phyloP scores from a whole-genome alignment of 2,888 invertebrate genomes.

The Gerris lacustris region DNA sequence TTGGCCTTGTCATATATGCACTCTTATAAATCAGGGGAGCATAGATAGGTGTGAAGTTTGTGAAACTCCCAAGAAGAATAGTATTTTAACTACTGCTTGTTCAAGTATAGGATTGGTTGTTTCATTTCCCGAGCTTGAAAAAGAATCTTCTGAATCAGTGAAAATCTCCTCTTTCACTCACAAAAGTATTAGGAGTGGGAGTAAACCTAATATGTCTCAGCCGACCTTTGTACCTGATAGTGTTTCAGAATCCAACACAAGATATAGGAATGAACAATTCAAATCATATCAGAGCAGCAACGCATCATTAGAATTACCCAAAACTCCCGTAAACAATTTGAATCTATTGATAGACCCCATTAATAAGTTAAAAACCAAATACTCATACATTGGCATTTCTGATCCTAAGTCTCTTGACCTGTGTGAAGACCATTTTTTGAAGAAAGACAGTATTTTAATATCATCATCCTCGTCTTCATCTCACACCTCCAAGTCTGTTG shows the following conservation, averaged over 20 bases:
- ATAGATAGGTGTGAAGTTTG: conserved; percentile 62
- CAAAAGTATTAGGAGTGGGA: not conserved
- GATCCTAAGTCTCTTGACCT: conserved; percentile 30
- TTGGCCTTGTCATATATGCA: conserved; percentile 47
- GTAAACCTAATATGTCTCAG: conserved; percentile 32
- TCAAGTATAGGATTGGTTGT: conserved; percentile 40
- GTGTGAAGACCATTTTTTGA: conserved; percentile 7
- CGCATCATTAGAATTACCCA: conserved; percentile 30
- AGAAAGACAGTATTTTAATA: conserved; percentile 7
- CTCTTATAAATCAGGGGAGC: conserved; percentile 55
- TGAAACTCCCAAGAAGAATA: conserved; percentile 48
- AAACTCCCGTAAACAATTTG: conserved; percentile 37
- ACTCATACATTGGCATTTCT: conserved; percentile 34
- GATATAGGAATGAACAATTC: conserved; percentile 24
- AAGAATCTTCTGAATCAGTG: conserved; percentile 33
- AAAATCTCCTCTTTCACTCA: not conserved
- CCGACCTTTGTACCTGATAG: conserved; percentile 30
- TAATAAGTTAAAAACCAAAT: conserved; percentile 29
- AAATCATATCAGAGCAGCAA: conserved; percentile 30
- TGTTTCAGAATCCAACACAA: conserved; percentile 9
- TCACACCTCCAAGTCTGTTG: not conserved
- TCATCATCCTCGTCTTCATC: not conserved
- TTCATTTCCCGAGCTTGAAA: conserved; percentile 41
- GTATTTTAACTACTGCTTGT: conserved; percentile 23
- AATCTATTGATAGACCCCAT: conserved; percentile 36